Base-by-base conservation (phyloP, 2,113 vertebrate species). In the Hipposideros armiger region DNA sequence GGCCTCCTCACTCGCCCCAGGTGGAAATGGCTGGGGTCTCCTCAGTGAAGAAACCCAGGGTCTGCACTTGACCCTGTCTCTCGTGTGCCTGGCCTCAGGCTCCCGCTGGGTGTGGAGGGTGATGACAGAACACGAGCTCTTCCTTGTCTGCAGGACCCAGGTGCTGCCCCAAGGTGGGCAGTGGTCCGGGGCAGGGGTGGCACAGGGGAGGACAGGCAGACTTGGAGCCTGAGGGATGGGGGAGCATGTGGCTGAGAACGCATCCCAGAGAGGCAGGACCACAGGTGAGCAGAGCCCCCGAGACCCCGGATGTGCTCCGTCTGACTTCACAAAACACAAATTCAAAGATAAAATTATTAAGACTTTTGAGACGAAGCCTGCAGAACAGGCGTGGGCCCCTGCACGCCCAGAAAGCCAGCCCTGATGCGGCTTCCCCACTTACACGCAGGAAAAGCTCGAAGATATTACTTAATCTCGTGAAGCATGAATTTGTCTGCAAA, bases 311-410 rank as follows among this genome's bases (percentile, higher is more conserved):
- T 4, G 3, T 4, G 19, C 47, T 60, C 54, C 50, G 24, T 56
- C 36, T 13, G 14, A 47, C 24, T 86, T 72, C 58, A 72, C 28
- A 40, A 70, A 67, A 77, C 30, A n/a, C 7, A 26, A 36, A 30
- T 81, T 50, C 54, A 54, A 70, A 87, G 67, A n/a, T 22, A 81
- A 28, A 40, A 45, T 26, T 22, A 47, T 69, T 28, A 64, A 24
- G 26, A 30, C n/a, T 56, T 62, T 73, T 26, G 45, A 74, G 40
- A 54, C 0, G 13, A 16, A 1, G 8, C 7, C 32, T 20, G 10
- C 24, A 73, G 72, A 30, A 4, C 54, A 9, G 19, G 14, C 4
- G 0, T 2, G 0, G 22, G 5, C 30, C 13, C 1, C 72, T 28
- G 19, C 11, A 5, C 1, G 7, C 6, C 47, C 13, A 4, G 73